phyloP scores from a whole-genome alignment of 2,113 vertebrate genomes.

The Varanus salvator region DNA sequence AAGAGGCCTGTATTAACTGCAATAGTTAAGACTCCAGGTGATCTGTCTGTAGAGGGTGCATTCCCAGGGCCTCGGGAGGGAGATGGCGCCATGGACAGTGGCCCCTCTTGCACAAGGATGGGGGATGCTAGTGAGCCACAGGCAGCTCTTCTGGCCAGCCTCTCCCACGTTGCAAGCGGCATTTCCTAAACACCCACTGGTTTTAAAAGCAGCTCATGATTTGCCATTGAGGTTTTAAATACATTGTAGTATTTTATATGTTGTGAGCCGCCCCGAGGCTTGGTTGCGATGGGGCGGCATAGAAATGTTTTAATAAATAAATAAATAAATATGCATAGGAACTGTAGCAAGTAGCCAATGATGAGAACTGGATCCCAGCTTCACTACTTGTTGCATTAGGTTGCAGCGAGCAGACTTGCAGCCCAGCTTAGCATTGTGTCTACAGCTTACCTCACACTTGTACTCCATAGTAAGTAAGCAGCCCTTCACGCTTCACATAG shows the following conservation, averaged over 20 bases:
- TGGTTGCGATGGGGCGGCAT: too few relatives aligned
- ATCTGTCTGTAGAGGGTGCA: not conserved
- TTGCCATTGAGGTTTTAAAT: too few relatives aligned
- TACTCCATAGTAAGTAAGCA: not conserved
- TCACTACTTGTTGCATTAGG: not conserved
- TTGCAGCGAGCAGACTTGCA: not conserved
- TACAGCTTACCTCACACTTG: not conserved
- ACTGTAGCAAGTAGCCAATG: not conserved
- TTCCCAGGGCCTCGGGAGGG: not conserved
- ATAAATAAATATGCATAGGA: not conserved
- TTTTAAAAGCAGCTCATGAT: not conserved
- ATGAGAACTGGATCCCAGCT: too few relatives aligned
- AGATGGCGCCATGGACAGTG: not conserved
- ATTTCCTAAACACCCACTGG: too few relatives aligned
- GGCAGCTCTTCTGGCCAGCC: not conserved
- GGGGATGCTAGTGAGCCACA: not conserved
- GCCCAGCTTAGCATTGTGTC: not conserved
- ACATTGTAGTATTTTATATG: too few relatives aligned
- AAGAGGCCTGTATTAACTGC: not conserved
- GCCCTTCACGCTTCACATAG: not conserved
- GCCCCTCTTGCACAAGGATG: not conserved
- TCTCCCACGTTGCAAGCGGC: not conserved
- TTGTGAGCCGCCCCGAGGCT: too few relatives aligned
- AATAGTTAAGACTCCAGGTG: not conserved
- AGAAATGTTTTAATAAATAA: too few relatives aligned